Evolutionary conservation across 2,888 invertebrate genomes (phyloP), one percentile per base, ranked within the genome.

Genomic region (Esperia sulphurella): DNA sequence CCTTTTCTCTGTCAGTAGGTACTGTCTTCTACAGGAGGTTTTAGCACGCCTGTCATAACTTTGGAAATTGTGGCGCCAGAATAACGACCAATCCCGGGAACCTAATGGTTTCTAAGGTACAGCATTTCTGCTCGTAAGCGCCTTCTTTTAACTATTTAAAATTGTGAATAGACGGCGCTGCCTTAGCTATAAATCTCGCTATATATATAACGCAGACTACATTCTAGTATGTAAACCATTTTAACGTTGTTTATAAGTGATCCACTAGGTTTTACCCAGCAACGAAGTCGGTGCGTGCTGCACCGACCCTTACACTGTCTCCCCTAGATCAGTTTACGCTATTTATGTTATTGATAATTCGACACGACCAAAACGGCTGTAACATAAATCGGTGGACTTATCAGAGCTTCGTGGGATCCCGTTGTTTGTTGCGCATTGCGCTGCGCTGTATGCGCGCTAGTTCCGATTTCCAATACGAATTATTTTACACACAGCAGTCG

Each of bases 401-500:
- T 74, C 70, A 61, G 59, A 43, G 49, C 53, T 49, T 50, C 58
- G 52, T 58, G 56, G 57, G 58, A 58, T 71, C 63, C 69, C 68
- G 72, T 71, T 69, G 65, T 63, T 60, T 51, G 54, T 46, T 45
- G 45, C 56, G 21, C n/a, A 52, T 52, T 50, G 55, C 50, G 51
- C 53, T 6, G 43, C 28, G 43, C 37, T 28, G 21, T 42, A 42
- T 35, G 43, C 33, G 35, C 37, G 55, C 57, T 53, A 55, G 53
- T 57, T 55, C 55, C 51, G 59, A 57, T 69, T 69, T 64, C 61
- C 63, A 71, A 60, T 67, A 60, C 64, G 72, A 75, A 75, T 73
- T 74, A 73, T 77, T 75, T 77, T 70, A 70, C 75, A 73, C 70
- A 65, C 70, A 57, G 70, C 69, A 66, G 68, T 63, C 71, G 64